Base-by-base conservation (phyloP, 2,797 vertebrate species). In the Podarcis siculus region DNA sequence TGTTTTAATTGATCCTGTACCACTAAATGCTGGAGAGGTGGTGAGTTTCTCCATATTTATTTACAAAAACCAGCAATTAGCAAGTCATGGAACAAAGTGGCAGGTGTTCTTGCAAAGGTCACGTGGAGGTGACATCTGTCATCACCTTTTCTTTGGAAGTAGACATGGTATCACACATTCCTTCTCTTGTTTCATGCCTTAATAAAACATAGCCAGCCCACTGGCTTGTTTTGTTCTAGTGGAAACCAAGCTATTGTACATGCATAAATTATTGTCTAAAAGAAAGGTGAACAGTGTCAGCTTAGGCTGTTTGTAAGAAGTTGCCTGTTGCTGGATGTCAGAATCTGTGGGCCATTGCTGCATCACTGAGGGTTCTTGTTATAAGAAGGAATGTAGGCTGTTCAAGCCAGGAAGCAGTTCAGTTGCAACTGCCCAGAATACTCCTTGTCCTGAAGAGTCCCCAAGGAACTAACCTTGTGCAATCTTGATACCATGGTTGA, bases 21-120 rank as follows among this genome's bases (percentile, higher is more conserved):
- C 76, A 37, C 77, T 73, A 78, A 82, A 30, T 86, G 71, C 76
- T 71, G 32, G 25, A 42, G 58, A 21, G 77, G 72, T 76, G 71
- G 71, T 0, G 42, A 71, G 67, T 79, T 32, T 0, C 0, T 82
- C n/a, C 73, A 45, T 58, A 82, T 39, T 19, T 45, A 3, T 64
- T 79, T 79, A 27, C 32, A 77, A 42, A 67, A 27, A 10, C 45
- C 27, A 81, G 8, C 78, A 85, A 73, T 37, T 1, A 42, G 67
- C 15, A 84, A 39, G 42, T 67, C 72, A 30, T 66, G 75, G 35
- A 76, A 39, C 27, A 64, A 85, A 37, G 25, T 35, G 25, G 3
- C 25, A 75, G 84, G 17, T 83, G 13, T 9, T 86, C 55, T 86
- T 79, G 35, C 37, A 30, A 75, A 58, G 23, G 1, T 85, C 55